Base-by-base conservation (phyloP, 2,797 vertebrate species). In the Notoglanidium macrostoma region DNA sequence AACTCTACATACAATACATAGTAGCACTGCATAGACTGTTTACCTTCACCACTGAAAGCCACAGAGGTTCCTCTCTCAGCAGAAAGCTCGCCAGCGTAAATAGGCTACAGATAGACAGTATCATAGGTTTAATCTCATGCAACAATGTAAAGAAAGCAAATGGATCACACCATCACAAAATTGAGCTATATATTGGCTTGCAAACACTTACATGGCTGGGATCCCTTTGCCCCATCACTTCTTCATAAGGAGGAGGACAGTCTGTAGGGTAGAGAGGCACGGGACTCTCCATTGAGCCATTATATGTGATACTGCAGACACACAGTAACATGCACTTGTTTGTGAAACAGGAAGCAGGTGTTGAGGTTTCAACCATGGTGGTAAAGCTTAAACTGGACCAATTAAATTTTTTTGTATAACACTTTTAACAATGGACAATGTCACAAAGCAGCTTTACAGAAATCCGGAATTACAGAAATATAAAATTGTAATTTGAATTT, bases 261-360 rank as follows among this genome's bases (percentile, higher is more conserved):
- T 99, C 98, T 0, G 97, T 98, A 0, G 98, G 98, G 90, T 99
- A 99, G 7, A 98, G 95, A 19, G 98, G 98, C 83, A 97, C 94
- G 0, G 98, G 98, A 88, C 98, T 99, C 94, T 98, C 98, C 98
- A 99, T 99, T 86, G 98, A 99, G 80, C 98, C 98, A 0, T 99
- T 99, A 89, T 99, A 99, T 4, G 98, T 99, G 93, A 99, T 99
- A 92, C 98, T 99, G 92, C 0, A 80, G 40, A 89, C 19, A 87
- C 32, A 88, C 23, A 85, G 2, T 54, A 65, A 55, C 54, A 74
- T 19, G 77, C 19, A 44, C 5, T 15, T 46, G 26, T 78, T 12
- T 51, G 73, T 26, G 35, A 59, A 57, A 61, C 55, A 73, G 9
- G 15, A 79, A 32, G 40, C 54, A 73, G 23, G 12, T 40, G 32